Conservation (phyloP, 2,888 invertebrate species). For the Cantharis lateralis region DNA sequence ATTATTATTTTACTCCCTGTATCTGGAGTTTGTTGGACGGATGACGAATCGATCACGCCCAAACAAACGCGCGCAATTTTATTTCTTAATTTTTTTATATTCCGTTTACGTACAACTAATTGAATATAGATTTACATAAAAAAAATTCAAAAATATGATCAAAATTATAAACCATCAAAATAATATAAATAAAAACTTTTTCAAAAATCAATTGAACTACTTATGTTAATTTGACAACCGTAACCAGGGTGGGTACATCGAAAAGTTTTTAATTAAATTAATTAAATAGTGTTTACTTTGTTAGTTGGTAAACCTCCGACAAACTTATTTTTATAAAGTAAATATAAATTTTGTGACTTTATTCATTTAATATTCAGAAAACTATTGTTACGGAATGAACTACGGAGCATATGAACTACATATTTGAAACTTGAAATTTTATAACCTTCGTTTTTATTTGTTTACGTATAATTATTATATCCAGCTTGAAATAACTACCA, state of each 20-base stretch:
- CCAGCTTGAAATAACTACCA: not conserved
- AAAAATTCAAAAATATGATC: not conserved
- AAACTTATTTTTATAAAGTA: not conserved
- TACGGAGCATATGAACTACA: not conserved
- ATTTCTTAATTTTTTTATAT: not conserved
- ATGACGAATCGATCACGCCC: conserved; percentile 30
- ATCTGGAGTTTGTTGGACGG: conserved; percentile 4
- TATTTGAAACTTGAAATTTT: not conserved
- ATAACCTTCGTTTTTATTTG: not conserved
- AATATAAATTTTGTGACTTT: not conserved
- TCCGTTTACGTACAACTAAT: not conserved
- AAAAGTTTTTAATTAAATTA: not conserved
- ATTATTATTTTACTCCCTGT: conserved; percentile 2
- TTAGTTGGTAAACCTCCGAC: no score
- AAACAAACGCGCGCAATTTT: conserved; percentile 5
- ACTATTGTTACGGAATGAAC: not conserved
- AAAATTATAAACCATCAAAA: not conserved
- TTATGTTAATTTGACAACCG: not conserved
- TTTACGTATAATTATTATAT: not conserved
- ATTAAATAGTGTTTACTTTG: not conserved
- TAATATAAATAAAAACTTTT: not conserved
- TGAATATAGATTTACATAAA: not conserved
- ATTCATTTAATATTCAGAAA: not conserved
- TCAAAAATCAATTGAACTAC: not conserved
- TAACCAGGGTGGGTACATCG: not conserved